Conservation (phyloP, 2,113 vertebrate species). For the Ochotona curzoniae region DNA sequence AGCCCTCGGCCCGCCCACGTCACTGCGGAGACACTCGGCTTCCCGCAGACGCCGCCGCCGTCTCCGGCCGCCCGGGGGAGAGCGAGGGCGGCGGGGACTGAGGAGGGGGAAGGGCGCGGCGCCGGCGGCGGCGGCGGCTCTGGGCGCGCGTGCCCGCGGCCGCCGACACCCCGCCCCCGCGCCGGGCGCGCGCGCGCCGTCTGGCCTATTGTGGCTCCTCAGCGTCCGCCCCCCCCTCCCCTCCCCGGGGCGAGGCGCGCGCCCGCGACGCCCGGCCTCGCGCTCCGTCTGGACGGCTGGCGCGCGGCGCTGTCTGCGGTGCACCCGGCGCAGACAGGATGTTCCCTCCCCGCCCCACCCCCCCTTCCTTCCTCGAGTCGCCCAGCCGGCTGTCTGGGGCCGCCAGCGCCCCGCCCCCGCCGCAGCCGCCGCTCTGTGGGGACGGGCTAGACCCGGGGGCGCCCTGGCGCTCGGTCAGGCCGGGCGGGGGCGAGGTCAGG, state of each 20-base stretch:
- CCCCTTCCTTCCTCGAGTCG: constrained; percentile 76
- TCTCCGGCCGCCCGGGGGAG: constrained; percentile 80
- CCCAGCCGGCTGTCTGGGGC: constrained; percentile 80
- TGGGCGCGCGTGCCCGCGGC: constrained; percentile 47
- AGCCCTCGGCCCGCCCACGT: constrained; percentile 83
- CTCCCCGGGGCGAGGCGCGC: constrained; percentile 50
- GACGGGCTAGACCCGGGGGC: constrained; percentile 75
- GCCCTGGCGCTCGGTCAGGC: constrained; percentile 54
- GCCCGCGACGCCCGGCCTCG: constrained; percentile 59
- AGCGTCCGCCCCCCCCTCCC: constrained; percentile 38
- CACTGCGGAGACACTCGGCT: constrained; percentile 86
- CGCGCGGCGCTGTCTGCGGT: constrained; percentile 78
- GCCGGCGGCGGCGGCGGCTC: constrained; percentile 68
- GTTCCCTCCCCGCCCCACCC: constrained; percentile 71
- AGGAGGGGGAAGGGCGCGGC: constrained; percentile 28
- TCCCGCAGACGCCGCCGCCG: constrained; percentile 83
- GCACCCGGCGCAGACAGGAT: constrained; percentile 81
- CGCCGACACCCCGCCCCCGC: background rate
- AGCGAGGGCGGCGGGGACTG: constrained; percentile 58
- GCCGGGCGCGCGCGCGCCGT: constrained; percentile 61
- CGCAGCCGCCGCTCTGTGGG: constrained; percentile 63
- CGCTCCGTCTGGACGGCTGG: constrained; percentile 80
- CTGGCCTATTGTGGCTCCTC: constrained; percentile 65
- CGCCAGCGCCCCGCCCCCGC: constrained; percentile 65
- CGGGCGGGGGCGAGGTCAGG: constrained; percentile 47